These are phyloP conservation scores for Tokudaia tokunoshimensis DNA, from an alignment of 2,797 vertebrate species.

Conservation along the genomic window DNA sequence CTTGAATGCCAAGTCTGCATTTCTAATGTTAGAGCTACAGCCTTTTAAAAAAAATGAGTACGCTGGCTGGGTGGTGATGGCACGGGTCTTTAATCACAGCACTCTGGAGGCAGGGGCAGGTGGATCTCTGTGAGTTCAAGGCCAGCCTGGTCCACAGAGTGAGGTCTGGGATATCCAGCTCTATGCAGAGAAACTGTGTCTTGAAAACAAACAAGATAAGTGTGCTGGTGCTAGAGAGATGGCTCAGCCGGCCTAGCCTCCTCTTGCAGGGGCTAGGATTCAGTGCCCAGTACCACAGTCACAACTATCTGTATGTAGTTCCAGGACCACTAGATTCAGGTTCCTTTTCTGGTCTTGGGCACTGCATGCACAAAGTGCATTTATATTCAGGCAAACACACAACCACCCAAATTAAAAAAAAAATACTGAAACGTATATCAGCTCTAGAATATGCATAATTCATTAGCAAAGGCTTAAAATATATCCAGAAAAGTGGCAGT, in stretches of 20 bases:
- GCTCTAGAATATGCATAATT: background rate
- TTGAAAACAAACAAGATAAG: background rate
- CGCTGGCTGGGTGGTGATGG: background rate
- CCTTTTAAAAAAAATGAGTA: background rate
- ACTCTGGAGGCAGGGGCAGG: background rate
- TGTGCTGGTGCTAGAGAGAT: background rate
- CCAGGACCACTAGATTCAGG: background rate
- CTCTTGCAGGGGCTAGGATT: background rate
- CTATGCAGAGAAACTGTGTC: background rate
- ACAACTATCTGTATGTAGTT: background rate
- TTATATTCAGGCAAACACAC: background rate
- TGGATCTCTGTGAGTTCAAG: background rate
- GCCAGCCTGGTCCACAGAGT: background rate
- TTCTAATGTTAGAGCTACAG: background rate
- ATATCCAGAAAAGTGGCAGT: background rate
- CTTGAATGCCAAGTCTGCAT: background rate
- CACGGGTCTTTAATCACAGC: background rate
- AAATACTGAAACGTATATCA: background rate
- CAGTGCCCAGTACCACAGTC: background rate
- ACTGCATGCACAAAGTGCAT: background rate
- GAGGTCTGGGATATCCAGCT: background rate
- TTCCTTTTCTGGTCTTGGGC: background rate
- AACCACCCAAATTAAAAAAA: background rate
- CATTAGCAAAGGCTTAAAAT: slow-evolving; percentile 4
- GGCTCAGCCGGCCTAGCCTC: no score